phyloP scores from a whole-genome alignment of 1,140 invertebrate species.

The Sipha flava region DNA sequence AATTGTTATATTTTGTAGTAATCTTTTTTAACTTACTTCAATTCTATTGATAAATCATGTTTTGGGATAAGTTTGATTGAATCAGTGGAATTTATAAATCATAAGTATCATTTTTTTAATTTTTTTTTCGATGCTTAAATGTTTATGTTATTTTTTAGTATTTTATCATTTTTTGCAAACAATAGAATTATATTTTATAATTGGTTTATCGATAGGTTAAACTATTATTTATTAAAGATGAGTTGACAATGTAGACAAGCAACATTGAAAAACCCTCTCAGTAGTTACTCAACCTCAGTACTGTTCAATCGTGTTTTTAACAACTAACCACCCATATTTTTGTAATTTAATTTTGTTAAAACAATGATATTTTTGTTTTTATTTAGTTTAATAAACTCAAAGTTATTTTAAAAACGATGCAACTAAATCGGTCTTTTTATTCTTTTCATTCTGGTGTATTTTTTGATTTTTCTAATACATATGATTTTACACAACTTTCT shows the following conservation, averaged over 20 bases:
- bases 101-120: too few species aligned
- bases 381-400: neutral
- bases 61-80: too few species aligned
- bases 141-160: too few species aligned
- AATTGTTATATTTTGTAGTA: too few species aligned
- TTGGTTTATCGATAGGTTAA: neutral
- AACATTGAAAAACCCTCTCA: neutral
- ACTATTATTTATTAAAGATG: neutral
- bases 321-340: neutral
- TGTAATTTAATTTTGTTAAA: neutral
- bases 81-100: too few species aligned
- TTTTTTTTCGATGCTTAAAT: too few species aligned
- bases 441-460: constrained; percentile 12
- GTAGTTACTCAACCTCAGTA: neutral
- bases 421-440: neutral
- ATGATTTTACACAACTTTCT: neutral
- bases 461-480: neutral
- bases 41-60: too few species aligned
- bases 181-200: too few species aligned
- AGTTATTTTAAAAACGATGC: neutral
- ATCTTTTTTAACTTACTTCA: too few species aligned
- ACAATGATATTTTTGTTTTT: neutral
- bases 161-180: too few species aligned
- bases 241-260: neutral
- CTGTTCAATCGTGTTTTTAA: neutral